These are phyloP conservation scores for Australoheros scitulus DNA, from an alignment of 2,113 vertebrate species.

Conservation along the genomic window DNA sequence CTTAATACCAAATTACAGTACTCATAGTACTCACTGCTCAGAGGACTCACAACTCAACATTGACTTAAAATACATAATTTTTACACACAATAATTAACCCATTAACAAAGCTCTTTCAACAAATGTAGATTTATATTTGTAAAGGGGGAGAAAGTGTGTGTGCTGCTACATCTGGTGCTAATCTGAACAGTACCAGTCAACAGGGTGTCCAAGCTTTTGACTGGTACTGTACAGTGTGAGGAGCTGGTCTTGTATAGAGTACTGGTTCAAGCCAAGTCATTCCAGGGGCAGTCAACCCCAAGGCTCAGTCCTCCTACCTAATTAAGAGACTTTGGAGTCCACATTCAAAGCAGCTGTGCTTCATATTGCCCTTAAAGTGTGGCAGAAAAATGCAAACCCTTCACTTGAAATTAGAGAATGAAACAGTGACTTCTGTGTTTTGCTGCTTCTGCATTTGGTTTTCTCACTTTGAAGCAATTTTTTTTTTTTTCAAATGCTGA, in stretches of 20 bases:
- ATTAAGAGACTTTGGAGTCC: neutral
- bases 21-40: no score
- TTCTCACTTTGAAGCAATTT: neutral
- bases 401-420: neutral
- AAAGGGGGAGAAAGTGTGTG: no score
- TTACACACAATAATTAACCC: no score
- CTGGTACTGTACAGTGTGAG: neutral
- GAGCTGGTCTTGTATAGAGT: neutral
- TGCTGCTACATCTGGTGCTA: no score
- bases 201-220: no score
- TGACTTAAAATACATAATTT: no score
- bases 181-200: no score
- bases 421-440: neutral
- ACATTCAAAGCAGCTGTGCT: neutral
- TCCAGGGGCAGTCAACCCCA: neutral
- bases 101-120: no score
- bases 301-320: neutral
- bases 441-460: neutral
- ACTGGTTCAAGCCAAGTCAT: neutral
- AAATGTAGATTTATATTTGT: no score
- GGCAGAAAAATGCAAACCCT: neutral
- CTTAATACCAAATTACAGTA: no score
- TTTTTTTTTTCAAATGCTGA: neutral
- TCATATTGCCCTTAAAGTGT: neutral
- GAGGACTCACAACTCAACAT: no score